Base-by-base conservation (phyloP, 2,113 vertebrate genomes). In the Eidolon helvum region DNA sequence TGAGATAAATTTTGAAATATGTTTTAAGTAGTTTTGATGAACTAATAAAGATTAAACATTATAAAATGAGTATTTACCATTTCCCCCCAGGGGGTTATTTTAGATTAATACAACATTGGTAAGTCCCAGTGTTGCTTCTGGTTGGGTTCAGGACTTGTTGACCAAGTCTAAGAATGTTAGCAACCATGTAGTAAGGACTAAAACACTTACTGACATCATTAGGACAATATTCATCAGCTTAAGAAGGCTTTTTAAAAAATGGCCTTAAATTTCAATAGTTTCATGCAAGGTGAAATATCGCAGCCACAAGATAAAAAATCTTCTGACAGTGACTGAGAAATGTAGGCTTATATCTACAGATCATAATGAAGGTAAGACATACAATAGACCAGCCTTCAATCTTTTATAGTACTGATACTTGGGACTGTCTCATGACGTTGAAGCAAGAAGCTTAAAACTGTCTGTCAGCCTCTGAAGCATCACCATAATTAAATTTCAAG, bases 401-500 rank as follows among this genome's bases (percentile, higher is more conserved):
- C 91, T 95, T 97, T 94, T 57, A 79, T 7, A 96, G 48, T 48
- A 66, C 30, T 43, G 92, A 90, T 97, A 35, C 75, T 80, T 55
- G 84, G 78, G 91, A 87, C 92, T 97, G 86, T 83, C 57, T 93
- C 94, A 93, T 75, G 50, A 89, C 77, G 50, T 83, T 94, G 84
- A 91, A 95, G 79, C 38, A 59, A 50, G 66, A 71, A 87, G 74
- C 68, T 94, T 79, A 85, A 91, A 71, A 50, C 91, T 96, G 95
- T 79, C 97, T 24, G 33, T 97, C 94, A 95, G 72, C 50, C 86
- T 89, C 78, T 89, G 94, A 96, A 96, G 96, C 94, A 91, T 84
- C 30, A 66, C 53, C 48, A n/a, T 94, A 83, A 97, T 97, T 92
- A 96, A 96, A 88, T 90, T 95, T 97, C 94, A 95, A 89, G 91